phyloP scores from a whole-genome alignment of 2,888 invertebrate species.

The Pterostichus madidus region DNA sequence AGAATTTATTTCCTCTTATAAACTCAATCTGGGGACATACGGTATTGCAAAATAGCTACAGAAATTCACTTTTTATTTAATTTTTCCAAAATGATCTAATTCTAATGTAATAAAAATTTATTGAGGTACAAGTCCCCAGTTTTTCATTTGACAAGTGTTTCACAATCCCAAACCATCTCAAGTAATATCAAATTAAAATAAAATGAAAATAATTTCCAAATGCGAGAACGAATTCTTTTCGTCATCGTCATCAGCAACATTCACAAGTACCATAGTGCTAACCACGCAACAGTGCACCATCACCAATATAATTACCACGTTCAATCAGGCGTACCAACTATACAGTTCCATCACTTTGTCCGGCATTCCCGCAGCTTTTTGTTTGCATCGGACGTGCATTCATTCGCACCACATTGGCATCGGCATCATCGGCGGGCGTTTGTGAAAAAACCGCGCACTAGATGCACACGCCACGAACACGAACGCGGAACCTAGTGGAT shows the following conservation, averaged over 20 bases:
- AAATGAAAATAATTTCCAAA: no score
- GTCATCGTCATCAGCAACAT: neutral
- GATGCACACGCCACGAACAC: neutral
- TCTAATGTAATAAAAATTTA: no score
- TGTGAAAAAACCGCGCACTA: neutral
- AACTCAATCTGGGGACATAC: no score
- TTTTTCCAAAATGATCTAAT: no score
- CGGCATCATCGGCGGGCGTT: conserved; percentile 2
- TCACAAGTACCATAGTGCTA: conserved; percentile 7
- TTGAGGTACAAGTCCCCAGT: no score
- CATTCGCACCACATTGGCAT: conserved; percentile 15
- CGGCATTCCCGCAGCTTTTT: conserved; percentile 30
- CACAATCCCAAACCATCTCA: no score
- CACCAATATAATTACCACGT: conserved; percentile 36
- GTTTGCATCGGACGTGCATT: conserved; percentile 3
- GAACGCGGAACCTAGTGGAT: neutral
- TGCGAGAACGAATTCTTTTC: no score
- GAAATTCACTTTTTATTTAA: no score
- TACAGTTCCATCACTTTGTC: conserved; percentile 50
- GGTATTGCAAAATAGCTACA: no score
- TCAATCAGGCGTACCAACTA: conserved; percentile 36
- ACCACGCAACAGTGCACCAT: conserved; percentile 45
- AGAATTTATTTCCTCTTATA: no score
- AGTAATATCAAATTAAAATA: no score
- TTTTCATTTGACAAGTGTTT: no score